Evolutionary conservation across 1,140 invertebrate genomes (phyloP).

Genomic region (Platorchestia sp.): DNA sequence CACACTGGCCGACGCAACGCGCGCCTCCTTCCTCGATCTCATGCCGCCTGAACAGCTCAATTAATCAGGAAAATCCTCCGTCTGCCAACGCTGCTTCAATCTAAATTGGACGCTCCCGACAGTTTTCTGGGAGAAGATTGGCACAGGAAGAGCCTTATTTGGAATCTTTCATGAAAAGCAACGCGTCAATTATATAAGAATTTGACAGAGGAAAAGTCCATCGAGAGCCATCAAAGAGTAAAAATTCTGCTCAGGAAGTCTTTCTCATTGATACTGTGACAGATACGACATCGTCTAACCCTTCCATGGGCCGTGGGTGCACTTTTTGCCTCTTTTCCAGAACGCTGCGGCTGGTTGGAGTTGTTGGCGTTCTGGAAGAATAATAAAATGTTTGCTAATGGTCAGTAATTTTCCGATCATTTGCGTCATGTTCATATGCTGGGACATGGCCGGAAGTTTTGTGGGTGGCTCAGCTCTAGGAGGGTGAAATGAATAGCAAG

Average conservation of each 20-base stretch:
- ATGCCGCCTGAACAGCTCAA: constrained; percentile 29
- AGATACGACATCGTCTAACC: background rate
- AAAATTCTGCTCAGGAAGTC: constrained; percentile 18
- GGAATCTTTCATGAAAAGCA: constrained; percentile 21
- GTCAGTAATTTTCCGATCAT: background rate
- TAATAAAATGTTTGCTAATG: constrained; percentile 2
- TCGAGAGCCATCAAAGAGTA: background rate
- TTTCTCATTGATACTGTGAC: constrained; percentile 39
- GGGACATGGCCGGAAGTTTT: background rate
- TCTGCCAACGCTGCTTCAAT: background rate
- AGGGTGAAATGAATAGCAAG: background rate
- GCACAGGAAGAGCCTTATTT: constrained; percentile 31
- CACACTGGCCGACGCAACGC: background rate
- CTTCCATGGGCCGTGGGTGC: background rate
- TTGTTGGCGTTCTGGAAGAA: background rate
- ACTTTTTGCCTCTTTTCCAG: background rate
- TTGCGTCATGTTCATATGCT: background rate
- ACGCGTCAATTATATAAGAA: constrained; percentile 49
- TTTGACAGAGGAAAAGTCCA: constrained; percentile 2
- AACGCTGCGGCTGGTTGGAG: background rate
- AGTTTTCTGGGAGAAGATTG: constrained; percentile 7
- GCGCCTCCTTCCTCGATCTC: background rate
- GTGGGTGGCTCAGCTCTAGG: background rate
- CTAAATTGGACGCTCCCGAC: constrained; percentile 45
- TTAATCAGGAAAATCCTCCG: constrained; percentile 38